A percentile compares a stretch with the other conserved stretches of the same genome.
Conservation (phyloP, 1,140 invertebrate species). For the Drosophila micromelanica region DNA sequence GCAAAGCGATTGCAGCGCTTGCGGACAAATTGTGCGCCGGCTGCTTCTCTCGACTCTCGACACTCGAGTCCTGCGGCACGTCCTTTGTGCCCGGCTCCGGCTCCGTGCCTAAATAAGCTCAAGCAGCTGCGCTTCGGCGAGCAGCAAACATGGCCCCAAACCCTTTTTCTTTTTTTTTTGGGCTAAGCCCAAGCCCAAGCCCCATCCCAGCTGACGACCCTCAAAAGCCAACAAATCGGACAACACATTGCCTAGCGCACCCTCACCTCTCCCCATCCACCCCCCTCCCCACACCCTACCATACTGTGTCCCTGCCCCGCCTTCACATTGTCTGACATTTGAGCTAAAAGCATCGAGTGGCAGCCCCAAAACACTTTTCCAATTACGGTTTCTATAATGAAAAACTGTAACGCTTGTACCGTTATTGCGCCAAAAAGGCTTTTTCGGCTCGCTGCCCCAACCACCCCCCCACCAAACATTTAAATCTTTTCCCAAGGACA, state of each 20-base stretch:
- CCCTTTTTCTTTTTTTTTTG: not conserved
- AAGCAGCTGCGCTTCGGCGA: constrained; percentile 51
- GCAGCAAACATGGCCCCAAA: constrained; percentile 6
- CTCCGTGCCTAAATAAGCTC: constrained; percentile 53
- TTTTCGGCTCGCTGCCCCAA: not conserved
- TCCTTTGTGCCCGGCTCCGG: constrained; percentile 3
- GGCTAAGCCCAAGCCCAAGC: not conserved
- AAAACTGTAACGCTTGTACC: constrained; percentile 53
- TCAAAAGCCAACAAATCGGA: constrained; percentile 73
- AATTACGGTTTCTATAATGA: constrained; percentile 76
- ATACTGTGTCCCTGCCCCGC: constrained; percentile 20
- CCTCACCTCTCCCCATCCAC: not conserved
- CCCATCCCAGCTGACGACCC: not conserved
- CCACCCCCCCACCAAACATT: not conserved
- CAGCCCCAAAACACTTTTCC: constrained; percentile 79
- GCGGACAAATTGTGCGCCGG: constrained; percentile 74
- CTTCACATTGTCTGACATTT: constrained; percentile 70
- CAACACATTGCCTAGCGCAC: constrained; percentile 55
- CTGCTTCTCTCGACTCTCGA: constrained; percentile 12
- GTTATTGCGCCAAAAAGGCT: constrained; percentile 52
- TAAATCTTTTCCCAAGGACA: constrained; percentile 72
- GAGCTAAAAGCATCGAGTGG: constrained; percentile 78
- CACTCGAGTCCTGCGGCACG: constrained; percentile 29
- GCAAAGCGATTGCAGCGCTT: constrained; percentile 56
- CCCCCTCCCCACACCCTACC: not conserved